Conservation (phyloP, 2,113 vertebrate species). For the Sceloporus undulatus region DNA sequence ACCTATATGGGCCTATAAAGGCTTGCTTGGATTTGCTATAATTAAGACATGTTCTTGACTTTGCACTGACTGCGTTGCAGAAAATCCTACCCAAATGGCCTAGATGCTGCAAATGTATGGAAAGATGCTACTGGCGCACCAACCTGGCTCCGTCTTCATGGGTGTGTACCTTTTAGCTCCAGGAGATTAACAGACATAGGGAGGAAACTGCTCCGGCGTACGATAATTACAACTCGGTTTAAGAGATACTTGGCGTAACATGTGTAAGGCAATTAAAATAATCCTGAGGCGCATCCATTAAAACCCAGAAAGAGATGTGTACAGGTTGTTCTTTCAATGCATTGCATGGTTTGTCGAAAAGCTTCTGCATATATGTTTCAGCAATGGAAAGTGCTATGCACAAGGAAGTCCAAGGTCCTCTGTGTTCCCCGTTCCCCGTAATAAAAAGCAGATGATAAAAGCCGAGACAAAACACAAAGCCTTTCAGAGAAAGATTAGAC, state of each 20-base stretch:
- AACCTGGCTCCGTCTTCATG: background rate
- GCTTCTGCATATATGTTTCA: too few species aligned
- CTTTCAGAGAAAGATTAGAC: background rate
- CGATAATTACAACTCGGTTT: background rate
- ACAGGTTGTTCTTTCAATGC: background rate
- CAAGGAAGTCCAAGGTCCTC: background rate
- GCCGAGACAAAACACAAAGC: background rate
- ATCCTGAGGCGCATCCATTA: background rate
- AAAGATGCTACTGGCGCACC: background rate
- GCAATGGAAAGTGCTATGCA: background rate
- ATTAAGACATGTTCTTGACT: too few species aligned
- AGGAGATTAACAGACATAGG: background rate
- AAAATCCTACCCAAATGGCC: background rate
- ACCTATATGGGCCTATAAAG: too few species aligned
- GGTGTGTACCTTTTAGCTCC: background rate
- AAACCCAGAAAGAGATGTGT: background rate
- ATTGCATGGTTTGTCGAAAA: background rate
- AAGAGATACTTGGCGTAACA: conserved; percentile 3
- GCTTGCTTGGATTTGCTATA: too few species aligned
- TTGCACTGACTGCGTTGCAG: too few species aligned
- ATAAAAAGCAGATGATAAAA: background rate
- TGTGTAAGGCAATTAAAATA: conserved; percentile 16
- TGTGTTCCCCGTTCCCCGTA: background rate
- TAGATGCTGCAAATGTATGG: background rate
- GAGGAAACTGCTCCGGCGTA: background rate